Evolutionary conservation across 2,113 vertebrate genomes (phyloP), one percentile per base, ranked within the genome.

Genomic region (Ploceus nigricollis): DNA sequence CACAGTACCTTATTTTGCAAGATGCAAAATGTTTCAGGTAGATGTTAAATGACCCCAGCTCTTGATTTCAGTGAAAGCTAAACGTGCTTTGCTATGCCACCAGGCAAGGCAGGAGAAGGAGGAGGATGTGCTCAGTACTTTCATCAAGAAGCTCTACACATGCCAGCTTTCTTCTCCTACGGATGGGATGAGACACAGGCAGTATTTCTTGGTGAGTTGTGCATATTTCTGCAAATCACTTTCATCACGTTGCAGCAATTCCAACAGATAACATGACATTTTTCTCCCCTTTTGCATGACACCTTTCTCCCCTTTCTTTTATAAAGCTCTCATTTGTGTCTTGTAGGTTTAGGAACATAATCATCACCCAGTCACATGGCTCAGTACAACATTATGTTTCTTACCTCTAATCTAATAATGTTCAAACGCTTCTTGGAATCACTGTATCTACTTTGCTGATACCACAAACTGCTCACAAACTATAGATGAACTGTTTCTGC

Each of bases 191-290:
- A 64, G 58, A 82, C 42, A 28, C 37, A 77, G 19, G 72, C 21
- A 1, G 60, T 24, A 82, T 76, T 88, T 92, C 79, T 73, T 77
- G 63, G 87, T 85, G 60, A 95, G 54, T 51, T 73, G 84, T 40
- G 33, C 1, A 3, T 69, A 79, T 87, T 90, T 72, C 75, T 80
- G 45, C 8, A 7, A 91, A 94, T 61, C 3, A 8, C 27, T 82
- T 94, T 60, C 30, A 79, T 76, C 81, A 77, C 17, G 3, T 91
- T 87, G 66, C 84, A 91, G 82, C 45, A 90, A 69, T 95, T 95
- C 70, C 54, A 94, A 42, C 28, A 93, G 78, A 91, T 71, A 91
- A 93, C 15, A 44, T 40, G 47, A 65, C 14, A 40, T 68, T 93
- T 86, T 90, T 75, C 35, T 82, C 70, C 25, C 6, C 56, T 77